phyloP scores from a whole-genome alignment of 2,797 vertebrate species.

The Craterocephalus amniculus region DNA sequence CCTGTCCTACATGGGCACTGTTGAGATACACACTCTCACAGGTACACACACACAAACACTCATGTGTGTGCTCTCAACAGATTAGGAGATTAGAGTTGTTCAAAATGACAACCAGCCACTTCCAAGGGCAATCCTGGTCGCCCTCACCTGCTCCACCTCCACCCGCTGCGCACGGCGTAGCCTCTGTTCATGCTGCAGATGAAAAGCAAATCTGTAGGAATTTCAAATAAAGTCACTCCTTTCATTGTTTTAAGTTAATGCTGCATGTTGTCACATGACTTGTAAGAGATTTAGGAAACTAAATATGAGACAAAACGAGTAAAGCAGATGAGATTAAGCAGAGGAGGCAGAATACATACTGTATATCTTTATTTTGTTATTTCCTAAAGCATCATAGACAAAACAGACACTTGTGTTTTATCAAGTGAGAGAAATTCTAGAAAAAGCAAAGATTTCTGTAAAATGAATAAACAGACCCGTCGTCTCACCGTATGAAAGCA shows the following conservation, averaged over 20 bases:
- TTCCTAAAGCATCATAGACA: neutral
- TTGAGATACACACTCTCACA: conserved; percentile 23
- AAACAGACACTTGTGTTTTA: neutral
- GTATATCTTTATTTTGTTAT: neutral
- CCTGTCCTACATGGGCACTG: conserved; percentile 38
- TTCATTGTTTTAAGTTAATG: neutral
- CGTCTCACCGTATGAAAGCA: neutral
- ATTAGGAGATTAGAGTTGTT: conserved; percentile 81
- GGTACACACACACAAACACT: no score
- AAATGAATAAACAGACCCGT: neutral
- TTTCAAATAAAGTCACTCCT: neutral
- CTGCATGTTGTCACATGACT: neutral
- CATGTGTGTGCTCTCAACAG: conserved; percentile 41
- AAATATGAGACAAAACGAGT: neutral
- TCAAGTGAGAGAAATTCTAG: neutral
- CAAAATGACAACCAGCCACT: conserved; percentile 62
- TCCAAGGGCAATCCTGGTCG: conserved; percentile 64
- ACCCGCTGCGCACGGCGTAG: neutral
- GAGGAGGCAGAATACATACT: neutral
- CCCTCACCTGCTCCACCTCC: conserved; percentile 30
- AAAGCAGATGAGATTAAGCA: neutral
- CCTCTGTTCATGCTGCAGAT: neutral
- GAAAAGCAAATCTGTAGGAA: neutral
- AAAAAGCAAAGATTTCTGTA: neutral
- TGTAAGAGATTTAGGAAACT: neutral